Evolutionary conservation across 2,113 vertebrate species (phyloP).

Genomic region (Numida meleagris): DNA sequence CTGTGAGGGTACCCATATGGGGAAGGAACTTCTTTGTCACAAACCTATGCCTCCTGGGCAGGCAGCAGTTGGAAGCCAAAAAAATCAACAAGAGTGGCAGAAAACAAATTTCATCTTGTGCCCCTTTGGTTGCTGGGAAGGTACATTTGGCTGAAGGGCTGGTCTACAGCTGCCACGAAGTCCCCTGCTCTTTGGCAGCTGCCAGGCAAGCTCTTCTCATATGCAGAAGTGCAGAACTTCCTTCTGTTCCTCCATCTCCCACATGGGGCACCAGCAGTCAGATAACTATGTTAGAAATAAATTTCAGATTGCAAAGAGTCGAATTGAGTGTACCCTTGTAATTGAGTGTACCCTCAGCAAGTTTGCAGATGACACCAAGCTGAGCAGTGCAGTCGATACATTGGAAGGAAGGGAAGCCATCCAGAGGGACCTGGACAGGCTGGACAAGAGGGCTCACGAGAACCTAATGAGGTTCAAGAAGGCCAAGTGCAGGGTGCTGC

Average conservation of each 20-base stretch:
- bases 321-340: too few relatives aligned
- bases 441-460: too few relatives aligned
- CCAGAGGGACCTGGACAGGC: too few relatives aligned
- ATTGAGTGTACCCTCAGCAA: too few relatives aligned
- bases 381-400: too few relatives aligned
- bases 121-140: not conserved
- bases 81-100: not conserved
- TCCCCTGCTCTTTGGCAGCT: not conserved
- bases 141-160: fast-evolving
- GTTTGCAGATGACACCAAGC: too few relatives aligned
- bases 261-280: not conserved
- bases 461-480: too few relatives aligned
- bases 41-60: not conserved
- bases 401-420: too few relatives aligned
- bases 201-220: not conserved
- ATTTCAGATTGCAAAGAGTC: not conserved
- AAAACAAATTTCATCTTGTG: not conserved
- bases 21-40: not conserved
- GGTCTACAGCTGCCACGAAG: not conserved
- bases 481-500: too few relatives aligned
- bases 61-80: not conserved
- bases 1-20: not conserved
- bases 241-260: not conserved
- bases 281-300: not conserved
- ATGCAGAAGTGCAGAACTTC: not conserved